phyloP scores from a whole-genome alignment of 2,888 invertebrate genomes.

The Harpagoxenus sublaevis region DNA sequence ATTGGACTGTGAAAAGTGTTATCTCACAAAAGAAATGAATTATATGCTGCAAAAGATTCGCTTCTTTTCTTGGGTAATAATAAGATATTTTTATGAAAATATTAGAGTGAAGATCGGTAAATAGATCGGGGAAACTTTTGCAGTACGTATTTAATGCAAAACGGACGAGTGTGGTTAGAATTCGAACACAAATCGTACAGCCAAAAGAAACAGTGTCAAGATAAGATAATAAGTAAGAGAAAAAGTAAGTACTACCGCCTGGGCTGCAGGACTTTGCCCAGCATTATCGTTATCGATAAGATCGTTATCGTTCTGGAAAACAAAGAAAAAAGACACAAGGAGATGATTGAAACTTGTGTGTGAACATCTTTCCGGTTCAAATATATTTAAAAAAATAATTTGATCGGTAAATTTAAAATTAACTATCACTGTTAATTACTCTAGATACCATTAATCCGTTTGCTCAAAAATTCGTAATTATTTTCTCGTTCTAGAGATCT shows the following conservation, averaged over 20 bases:
- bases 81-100: background rate
- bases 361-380: slow-evolving; percentile 74
- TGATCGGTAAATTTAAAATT: slow-evolving; percentile 23
- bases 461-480: slow-evolving; percentile 32
- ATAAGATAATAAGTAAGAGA: slow-evolving; percentile 80
- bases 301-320: slow-evolving; percentile 86
- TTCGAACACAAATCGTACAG: slow-evolving; percentile 57
- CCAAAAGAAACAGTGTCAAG: slow-evolving; percentile 61
- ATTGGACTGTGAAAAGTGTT: slow-evolving; percentile 31
- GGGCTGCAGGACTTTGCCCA: slow-evolving; percentile 86
- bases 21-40: slow-evolving; percentile 57
- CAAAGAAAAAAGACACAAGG: slow-evolving; percentile 85
- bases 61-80: background rate
- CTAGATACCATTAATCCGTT: background rate
- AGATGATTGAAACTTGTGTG: slow-evolving; percentile 83
- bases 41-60: slow-evolving; percentile 48
- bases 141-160: slow-evolving; percentile 40
- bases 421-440: slow-evolving; percentile 15
- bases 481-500: slow-evolving; percentile 62
- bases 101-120: background rate
- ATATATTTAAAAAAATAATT: slow-evolving; percentile 42
- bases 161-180: slow-evolving; percentile 47
- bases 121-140: slow-evolving; percentile 36
- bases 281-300: slow-evolving; percentile 86
- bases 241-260: slow-evolving; percentile 86